Percentiles rank a stretch among this genome's conserved stretches.
phyloP scores from a whole-genome alignment of 2,888 invertebrate species.

The Miltochrista miniata region DNA sequence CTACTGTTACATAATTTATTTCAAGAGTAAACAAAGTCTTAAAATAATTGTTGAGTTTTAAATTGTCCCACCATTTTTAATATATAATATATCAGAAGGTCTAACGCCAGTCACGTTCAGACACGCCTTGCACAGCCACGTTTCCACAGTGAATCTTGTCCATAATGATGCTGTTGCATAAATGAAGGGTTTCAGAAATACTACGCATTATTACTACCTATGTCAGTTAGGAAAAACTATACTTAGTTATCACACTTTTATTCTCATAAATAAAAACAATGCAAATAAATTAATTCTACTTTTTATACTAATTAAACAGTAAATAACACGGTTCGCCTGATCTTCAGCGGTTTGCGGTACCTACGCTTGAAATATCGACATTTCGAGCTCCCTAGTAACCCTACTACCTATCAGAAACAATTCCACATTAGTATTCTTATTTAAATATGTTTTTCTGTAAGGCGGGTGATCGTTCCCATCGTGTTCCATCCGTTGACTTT shows the following conservation, averaged over 20 bases:
- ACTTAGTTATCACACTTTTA: slow-evolving; percentile 6
- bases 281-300: slow-evolving; percentile 3
- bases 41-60: slow-evolving; percentile 46
- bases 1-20: slow-evolving; percentile 64
- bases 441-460: not conserved
- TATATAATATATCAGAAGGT: slow-evolving; percentile 45
- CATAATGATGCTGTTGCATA: not conserved
- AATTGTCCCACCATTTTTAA: slow-evolving; percentile 58
- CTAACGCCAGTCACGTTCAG: slow-evolving; percentile 6
- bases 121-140: slow-evolving; percentile 21
- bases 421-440: not conserved
- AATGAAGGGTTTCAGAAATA: not conserved
- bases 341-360: not conserved
- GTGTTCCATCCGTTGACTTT: not conserved
- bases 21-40: slow-evolving; percentile 43
- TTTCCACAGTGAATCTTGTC: slow-evolving; percentile 30
- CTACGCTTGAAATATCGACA: not conserved
- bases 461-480: not conserved
- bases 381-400: not conserved
- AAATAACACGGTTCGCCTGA: not conserved
- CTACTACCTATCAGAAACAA: not conserved
- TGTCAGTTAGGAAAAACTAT: not conserved
- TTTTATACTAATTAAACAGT: not conserved
- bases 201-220: not conserved
- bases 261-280: not conserved